Evolutionary conservation across 1,140 invertebrate species (phyloP).

Genomic region (fruit fly (Drosophila melanogaster)): Release_6_plus_ISO1_MT NT_037436.4:11923501-11924000

Average conservation of each 20-base stretch:
- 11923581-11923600: conserved; percentile 91
- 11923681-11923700: conserved; percentile 98
- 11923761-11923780: conserved; percentile 96
- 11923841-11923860: conserved; percentile 99
- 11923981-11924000: conserved; percentile 92
- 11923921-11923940: conserved; percentile 99
- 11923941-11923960: conserved; percentile 95
- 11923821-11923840: conserved; percentile 99
- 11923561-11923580: conserved; percentile 98
- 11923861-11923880: conserved; percentile 95
- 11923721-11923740: conserved; percentile 99
- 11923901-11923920: conserved; percentile 99
- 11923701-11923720: conserved; percentile 99
- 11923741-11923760: conserved; percentile 99
- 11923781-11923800: conserved; percentile 98
- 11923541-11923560: conserved; percentile 98
- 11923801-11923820: conserved; percentile 98
- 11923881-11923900: conserved; percentile 97
- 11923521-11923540: conserved; percentile 98
- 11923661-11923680: conserved; percentile 97
- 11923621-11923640: conserved; percentile 97
- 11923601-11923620: conserved; percentile 95
- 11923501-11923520: conserved; percentile 99
- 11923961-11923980: conserved; percentile 93
- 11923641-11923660: conserved; percentile 98